phyloP scores from a whole-genome alignment of 1,140 invertebrate genomes.

The Drosophila pruinosa region DNA sequence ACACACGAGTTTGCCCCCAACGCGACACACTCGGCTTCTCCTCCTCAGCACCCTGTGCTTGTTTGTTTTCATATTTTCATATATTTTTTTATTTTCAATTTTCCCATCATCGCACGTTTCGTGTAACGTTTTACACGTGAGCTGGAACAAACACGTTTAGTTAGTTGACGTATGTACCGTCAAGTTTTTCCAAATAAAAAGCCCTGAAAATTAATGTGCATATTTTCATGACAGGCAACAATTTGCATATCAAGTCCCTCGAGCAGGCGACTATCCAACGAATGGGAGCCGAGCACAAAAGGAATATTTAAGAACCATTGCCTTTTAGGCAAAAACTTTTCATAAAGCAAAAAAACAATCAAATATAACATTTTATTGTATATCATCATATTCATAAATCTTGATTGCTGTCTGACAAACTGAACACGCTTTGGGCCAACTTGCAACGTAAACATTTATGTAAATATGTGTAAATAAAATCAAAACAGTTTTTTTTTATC shows the following conservation, averaged over 20 bases:
- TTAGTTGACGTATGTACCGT: conserved; percentile 16
- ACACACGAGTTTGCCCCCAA: background rate
- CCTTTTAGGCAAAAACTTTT: conserved; percentile 27
- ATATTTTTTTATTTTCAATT: conserved; percentile 40
- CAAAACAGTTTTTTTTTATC: background rate
- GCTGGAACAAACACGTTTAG: conserved; percentile 2
- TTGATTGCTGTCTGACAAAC: conserved; percentile 16
- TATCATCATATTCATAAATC: conserved; percentile 29
- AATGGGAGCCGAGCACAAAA: background rate
- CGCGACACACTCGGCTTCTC: background rate
- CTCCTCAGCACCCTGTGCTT: background rate
- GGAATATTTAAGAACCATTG: conserved; percentile 31
- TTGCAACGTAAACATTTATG: background rate
- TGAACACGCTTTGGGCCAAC: background rate
- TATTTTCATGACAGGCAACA: conserved; percentile 73
- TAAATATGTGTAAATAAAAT: background rate
- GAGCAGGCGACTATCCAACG: background rate
- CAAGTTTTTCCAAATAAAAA: conserved; percentile 36
- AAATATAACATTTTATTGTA: conserved; percentile 23
- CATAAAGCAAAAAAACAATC: conserved; percentile 1
- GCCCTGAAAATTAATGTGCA: conserved; percentile 71
- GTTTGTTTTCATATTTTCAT: conserved; percentile 8
- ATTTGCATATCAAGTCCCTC: conserved; percentile 74
- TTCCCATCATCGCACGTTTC: conserved; percentile 32
- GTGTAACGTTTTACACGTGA: conserved; percentile 52